Percentiles rank a stretch among this genome's conserved stretches.
Conservation (phyloP, 2,888 invertebrate species). For the Cerastis leucographa region DNA sequence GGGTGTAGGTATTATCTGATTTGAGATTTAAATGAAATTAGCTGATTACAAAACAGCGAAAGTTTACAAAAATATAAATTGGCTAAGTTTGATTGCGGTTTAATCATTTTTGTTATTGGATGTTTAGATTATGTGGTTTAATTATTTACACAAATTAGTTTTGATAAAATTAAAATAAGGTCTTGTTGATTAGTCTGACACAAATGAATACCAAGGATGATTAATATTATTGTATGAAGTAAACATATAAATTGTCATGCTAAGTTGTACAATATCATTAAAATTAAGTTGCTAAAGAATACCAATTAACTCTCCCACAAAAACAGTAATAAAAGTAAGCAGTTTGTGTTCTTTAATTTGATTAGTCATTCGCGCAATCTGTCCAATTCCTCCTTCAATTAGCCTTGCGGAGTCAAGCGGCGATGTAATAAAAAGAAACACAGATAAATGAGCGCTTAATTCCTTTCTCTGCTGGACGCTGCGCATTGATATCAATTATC, state of each 20-base stretch:
- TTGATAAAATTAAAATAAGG: not conserved
- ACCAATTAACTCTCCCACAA: constrained; percentile 15
- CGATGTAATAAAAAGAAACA: constrained; percentile 79
- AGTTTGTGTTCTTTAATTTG: constrained; percentile 64
- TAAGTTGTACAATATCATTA: not conserved
- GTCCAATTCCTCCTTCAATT: constrained; percentile 70
- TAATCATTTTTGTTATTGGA: constrained; percentile 42
- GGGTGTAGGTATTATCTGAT: constrained; percentile 80
- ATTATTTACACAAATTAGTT: not conserved
- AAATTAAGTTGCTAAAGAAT: constrained; percentile 3
- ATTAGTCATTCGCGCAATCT: constrained; percentile 68
- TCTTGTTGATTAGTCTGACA: not conserved
- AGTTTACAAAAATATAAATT: constrained; percentile 59
- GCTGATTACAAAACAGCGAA: constrained; percentile 70
- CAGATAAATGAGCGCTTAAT: constrained; percentile 83
- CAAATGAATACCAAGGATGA: not conserved
- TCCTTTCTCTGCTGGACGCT: constrained; percentile 79
- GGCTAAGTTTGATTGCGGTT: constrained; percentile 53
- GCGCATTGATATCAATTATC: constrained; percentile 89
- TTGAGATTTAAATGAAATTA: constrained; percentile 84
- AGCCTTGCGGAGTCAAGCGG: constrained; percentile 74
- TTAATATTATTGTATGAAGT: not conserved
- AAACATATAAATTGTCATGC: not conserved
- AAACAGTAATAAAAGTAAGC: constrained; percentile 58
- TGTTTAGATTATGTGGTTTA: constrained; percentile 2